Evolutionary conservation across 2,797 vertebrate genomes (phyloP), one percentile per base, ranked within the genome.

Genomic region (Propithecus perrieri): DNA sequence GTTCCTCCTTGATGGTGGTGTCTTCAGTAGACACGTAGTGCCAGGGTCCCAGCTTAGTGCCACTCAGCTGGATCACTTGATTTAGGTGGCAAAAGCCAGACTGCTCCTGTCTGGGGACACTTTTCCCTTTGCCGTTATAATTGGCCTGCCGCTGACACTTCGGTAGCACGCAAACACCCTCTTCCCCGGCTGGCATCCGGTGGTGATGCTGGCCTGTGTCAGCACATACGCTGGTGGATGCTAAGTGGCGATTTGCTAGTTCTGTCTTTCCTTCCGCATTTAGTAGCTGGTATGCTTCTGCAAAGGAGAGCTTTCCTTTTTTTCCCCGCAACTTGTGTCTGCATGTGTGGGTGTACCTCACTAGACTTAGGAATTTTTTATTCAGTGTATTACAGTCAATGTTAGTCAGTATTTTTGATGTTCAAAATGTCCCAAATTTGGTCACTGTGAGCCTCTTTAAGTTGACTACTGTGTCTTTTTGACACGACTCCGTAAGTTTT

Each of bases 61-160:
- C 4, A 17, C 67, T 41, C 22, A 35, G 53, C 8, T 41, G 38
- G 38, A 33, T 53, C 65, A 33, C 53, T 20, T 41, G n/a, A 53
- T 43, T 38, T 50, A 48, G 61, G 69, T 24, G 26, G 38, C 13
- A 48, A 63, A 30, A 43, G 83, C 41, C 53, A n/a, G n/a, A 5
- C 41, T 9, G 26, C 38, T 57, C n/a, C 55, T 35, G 38, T 46
- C 80, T 15, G 20, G 63, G 30, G 48, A 17, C 41, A 28, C 24
- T 22, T 41, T 63, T 43, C 63, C 81, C 41, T 20, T 26, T 57
- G 38, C 57, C 8, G 57, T 74, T 50, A 20, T n/a, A 61, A 76
- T 30, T 30, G 9, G 30, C 48, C 41, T 35, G 5, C 46, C 0
- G 0, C 35, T 11, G 69, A 46, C 12, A 24, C 53, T 20, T 30